A percentile compares a stretch with the other conserved stretches of the same genome.
phyloP scores from a whole-genome alignment of 2,888 invertebrate species.

The Phytoseiulus persimilis region DNA sequence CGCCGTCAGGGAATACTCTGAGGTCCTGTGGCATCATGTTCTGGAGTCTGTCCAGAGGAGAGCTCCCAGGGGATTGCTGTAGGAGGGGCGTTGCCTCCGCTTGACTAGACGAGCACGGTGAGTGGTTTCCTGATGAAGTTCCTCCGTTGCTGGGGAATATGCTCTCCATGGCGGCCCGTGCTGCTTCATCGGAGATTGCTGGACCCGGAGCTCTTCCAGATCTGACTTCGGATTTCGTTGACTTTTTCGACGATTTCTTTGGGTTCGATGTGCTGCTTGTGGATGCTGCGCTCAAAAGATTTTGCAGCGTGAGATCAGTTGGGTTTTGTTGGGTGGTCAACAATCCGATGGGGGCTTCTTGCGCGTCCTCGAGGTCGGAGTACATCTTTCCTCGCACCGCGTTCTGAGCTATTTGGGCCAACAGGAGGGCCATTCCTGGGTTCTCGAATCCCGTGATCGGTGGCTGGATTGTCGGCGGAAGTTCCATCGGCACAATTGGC shows the following conservation, averaged over 20 bases:
- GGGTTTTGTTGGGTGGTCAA: background rate
- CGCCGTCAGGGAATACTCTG: constrained; percentile 50
- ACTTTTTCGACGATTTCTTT: constrained; percentile 45
- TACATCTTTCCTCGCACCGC: too few relatives aligned
- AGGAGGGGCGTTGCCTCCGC: constrained; percentile 47
- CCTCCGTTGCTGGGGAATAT: background rate
- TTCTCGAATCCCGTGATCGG: too few relatives aligned
- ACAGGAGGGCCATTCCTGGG: too few relatives aligned
- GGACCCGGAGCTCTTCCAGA: constrained; percentile 46
- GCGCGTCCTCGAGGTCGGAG: constrained; percentile 47
- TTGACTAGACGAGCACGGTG: background rate
- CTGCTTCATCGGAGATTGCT: constrained; percentile 50
- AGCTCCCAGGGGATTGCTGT: constrained; percentile 54
- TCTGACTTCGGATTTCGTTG: constrained; percentile 45
- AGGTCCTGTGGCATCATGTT: constrained; percentile 94
- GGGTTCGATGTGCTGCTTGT: constrained; percentile 41
- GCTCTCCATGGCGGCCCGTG: constrained; percentile 49
- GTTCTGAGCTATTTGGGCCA: too few relatives aligned
- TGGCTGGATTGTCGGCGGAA: too few relatives aligned
- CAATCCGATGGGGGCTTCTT: constrained; percentile 24
- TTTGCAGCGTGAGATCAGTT: constrained; percentile 43
- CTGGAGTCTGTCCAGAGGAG: constrained; percentile 77
- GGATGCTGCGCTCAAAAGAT: constrained; percentile 45
- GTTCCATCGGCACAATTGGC: too few relatives aligned
- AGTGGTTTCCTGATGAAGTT: background rate